Evolutionary conservation across 2,113 vertebrate species (phyloP).

Genomic region (Tragelaphus scriptus): DNA sequence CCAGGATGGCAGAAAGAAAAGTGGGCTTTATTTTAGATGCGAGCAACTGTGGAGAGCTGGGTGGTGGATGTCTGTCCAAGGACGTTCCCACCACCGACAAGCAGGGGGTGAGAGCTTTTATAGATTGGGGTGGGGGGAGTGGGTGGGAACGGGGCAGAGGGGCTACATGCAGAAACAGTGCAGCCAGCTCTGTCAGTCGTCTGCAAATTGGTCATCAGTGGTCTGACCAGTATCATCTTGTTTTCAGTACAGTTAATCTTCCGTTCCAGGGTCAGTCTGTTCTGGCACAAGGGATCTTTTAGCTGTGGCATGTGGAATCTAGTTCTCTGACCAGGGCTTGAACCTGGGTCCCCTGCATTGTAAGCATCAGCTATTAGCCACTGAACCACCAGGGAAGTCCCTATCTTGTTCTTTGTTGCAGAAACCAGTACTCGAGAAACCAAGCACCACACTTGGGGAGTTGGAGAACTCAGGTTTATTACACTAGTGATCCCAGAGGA

Average conservation of each 20-base stretch:
- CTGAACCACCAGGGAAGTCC: neutral
- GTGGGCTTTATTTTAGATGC: neutral
- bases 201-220: neutral
- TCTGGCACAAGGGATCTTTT: neutral
- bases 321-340: neutral
- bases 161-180: neutral
- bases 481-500: rapidly evolving
- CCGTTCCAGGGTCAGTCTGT: neutral
- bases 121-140: neutral
- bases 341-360: neutral
- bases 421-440: neutral
- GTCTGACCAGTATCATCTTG: neutral
- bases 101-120: neutral
- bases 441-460: neutral
- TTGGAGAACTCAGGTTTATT: neutral
- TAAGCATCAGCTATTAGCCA: neutral
- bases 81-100: neutral
- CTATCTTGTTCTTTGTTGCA: neutral
- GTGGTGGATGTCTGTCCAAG: neutral
- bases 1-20: neutral
- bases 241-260: neutral
- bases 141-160: neutral
- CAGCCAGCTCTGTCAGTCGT: neutral
- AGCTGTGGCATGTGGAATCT: neutral
- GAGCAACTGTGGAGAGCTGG: neutral